These are phyloP conservation scores for Leucoraja ocellata DNA, from an alignment of 2,797 vertebrate genomes.

Conservation along the genomic window DNA sequence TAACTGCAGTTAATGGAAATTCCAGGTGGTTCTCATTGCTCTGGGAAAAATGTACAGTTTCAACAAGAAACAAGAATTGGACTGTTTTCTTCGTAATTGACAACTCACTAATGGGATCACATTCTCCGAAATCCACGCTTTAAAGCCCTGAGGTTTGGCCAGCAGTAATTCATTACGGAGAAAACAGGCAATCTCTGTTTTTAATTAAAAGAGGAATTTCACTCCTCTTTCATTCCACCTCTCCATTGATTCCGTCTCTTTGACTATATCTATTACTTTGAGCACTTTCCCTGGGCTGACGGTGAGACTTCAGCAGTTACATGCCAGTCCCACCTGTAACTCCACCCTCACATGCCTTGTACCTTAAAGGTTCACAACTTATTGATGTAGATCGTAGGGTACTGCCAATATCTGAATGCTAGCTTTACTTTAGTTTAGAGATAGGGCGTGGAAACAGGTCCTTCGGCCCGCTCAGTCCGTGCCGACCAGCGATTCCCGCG, in stretches of 20 bases:
- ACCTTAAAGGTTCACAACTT: too few relatives aligned
- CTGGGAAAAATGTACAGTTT: background rate
- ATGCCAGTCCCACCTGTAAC: too few relatives aligned
- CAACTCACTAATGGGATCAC: background rate
- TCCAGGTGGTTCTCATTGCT: background rate
- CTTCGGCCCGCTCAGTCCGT: too few relatives aligned
- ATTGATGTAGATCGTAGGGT: background rate
- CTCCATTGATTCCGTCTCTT: background rate
- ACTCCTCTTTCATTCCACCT: conserved; percentile 2
- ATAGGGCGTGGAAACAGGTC: too few relatives aligned
- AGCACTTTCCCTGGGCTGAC: background rate
- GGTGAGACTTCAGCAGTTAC: too few relatives aligned
- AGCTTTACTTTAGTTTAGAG: background rate
- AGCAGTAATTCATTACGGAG: background rate
- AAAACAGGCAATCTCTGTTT: background rate
- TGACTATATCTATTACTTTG: background rate
- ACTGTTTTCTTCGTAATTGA: background rate
- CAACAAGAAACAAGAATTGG: background rate
- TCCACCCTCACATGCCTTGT: too few relatives aligned
- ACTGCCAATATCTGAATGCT: background rate
- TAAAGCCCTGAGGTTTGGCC: background rate
- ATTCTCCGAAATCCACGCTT: conserved; percentile 6
- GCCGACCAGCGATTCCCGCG: too few relatives aligned
- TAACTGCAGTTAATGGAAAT: background rate
- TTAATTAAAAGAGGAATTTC: background rate